Percentiles rank a stretch among this genome's conserved stretches.
phyloP scores from a whole-genome alignment of 2,113 vertebrate genomes.

The Saguinus midas region DNA sequence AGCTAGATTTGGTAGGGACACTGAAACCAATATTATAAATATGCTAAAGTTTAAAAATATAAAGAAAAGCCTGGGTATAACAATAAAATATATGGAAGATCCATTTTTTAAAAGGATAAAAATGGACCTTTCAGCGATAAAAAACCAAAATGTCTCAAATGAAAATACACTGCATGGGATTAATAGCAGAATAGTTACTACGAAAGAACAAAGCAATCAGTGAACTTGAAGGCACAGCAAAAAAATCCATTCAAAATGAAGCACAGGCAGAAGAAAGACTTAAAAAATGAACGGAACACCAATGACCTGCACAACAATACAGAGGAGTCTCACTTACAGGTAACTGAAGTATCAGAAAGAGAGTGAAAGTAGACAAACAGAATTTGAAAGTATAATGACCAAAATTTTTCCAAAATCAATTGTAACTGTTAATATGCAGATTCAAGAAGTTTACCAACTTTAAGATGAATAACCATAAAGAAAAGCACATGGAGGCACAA shows the following conservation, averaged over 20 bases:
- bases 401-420: neutral
- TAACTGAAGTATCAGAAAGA: neutral
- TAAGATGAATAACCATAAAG: neutral
- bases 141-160: constrained; percentile 1
- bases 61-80: neutral
- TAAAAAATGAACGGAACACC: neutral
- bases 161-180: neutral
- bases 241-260: neutral
- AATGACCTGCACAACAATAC: neutral
- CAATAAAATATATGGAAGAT: neutral
- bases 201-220: neutral
- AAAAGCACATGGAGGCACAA: neutral
- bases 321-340: neutral
- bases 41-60: neutral
- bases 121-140: neutral
- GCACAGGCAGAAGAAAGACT: neutral
- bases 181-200: neutral
- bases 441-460: neutral
- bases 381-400: neutral
- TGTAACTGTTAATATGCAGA: neutral
- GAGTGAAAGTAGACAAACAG: neutral
- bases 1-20: neutral
- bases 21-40: neutral
- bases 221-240: neutral
- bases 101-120: neutral